phyloP scores from a whole-genome alignment of 1,140 invertebrate genomes.

The Trichonephila clavipes region DNA sequence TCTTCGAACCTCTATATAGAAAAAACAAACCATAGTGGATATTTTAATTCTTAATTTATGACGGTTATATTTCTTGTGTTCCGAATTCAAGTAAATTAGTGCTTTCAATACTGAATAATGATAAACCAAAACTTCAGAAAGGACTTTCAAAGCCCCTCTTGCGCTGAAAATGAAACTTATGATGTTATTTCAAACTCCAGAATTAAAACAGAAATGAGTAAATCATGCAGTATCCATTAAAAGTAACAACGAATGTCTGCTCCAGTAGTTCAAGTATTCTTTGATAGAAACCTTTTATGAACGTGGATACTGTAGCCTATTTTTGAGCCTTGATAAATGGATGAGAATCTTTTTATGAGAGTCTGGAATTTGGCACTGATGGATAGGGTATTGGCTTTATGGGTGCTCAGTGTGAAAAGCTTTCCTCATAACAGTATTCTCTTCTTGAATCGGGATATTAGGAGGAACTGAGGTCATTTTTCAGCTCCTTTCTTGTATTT shows the following conservation, averaged over 20 bases:
- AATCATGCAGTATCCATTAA: not conserved
- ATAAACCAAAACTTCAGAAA: too few relatives aligned
- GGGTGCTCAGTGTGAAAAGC: not conserved
- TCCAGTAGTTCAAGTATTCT: not conserved
- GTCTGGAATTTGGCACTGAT: not conserved
- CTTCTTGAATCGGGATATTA: too few relatives aligned
- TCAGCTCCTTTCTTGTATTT: not conserved
- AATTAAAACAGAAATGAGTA: not conserved
- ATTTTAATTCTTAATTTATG: too few relatives aligned
- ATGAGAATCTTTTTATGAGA: not conserved
- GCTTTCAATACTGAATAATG: too few relatives aligned
- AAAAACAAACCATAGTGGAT: too few relatives aligned
- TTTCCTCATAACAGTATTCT: not conserved
- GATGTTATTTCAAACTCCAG: not conserved
- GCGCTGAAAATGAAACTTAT: too few relatives aligned
- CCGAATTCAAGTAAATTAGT: too few relatives aligned
- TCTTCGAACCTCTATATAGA: too few relatives aligned
- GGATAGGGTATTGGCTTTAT: not conserved
- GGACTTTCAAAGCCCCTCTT: too few relatives aligned
- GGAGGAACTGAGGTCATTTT: not conserved
- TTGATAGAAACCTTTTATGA: not conserved
- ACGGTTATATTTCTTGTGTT: too few relatives aligned
- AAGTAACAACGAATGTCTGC: not conserved
- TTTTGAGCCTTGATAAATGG: not conserved
- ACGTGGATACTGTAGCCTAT: not conserved